Base-by-base conservation (phyloP, 2,888 invertebrate species). In the Beris morrisii region DNA sequence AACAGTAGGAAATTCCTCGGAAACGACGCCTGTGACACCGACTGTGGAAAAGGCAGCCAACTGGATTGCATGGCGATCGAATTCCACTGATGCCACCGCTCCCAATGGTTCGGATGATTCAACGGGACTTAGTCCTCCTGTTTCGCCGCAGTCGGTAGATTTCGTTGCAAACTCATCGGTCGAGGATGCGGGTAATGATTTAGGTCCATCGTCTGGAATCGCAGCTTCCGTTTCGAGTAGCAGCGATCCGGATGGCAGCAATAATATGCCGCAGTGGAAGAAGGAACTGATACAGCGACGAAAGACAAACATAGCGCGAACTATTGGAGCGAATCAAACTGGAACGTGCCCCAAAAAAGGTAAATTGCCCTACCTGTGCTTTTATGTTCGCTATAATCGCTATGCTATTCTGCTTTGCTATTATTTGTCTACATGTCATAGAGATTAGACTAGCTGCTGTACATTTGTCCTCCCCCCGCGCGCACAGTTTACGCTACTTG, bases 231-330 rank as follows among this genome's bases (percentile, higher is more conserved):
- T 13, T 5, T 9, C 28, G 6, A 43, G 4, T n/a, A 13, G 48
- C 3, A 48, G 58, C 46, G 58, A 46, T 9, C 46, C n/a, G 12
- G 46, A 46, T 31, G 28, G 4, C 22, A 38, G 4, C 6, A 32
- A 30, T n/a, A 15, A 76, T 69, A 78, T 90, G 78, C 92, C 92
- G 70, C 90, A 90, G 79, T 92, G 92, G 92, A 92, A 92, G 82
- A 87, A 88, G 76, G 92, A 92, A 82, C 84, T 92, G 79, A 89
- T 92, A 79, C 87, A 89, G 79, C 84, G 91, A 57, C 86, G 90
- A 69, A 78, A 79, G 71, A 74, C 74, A 31, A 77, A 78, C 74
- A 77, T 81, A 68, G 75, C 79, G 64, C 78, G 79, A 70, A 79
- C 78, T 50, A 71, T 73, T 71, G 73, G 72, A 65, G 69, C 67